Base-by-base conservation (phyloP, 2,888 invertebrate genomes). In the Bugulina stolonifera region DNA sequence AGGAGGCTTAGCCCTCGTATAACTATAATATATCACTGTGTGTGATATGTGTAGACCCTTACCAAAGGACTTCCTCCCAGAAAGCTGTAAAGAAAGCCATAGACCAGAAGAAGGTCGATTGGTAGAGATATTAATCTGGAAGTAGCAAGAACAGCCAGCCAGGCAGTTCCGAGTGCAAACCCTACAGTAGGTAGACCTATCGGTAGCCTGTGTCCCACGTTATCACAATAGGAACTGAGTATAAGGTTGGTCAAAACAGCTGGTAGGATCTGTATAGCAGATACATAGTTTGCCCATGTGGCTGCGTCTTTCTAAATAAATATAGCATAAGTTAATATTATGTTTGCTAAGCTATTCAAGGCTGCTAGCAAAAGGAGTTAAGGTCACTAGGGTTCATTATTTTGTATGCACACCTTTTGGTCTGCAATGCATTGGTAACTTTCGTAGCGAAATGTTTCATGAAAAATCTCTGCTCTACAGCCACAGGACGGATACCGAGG, bases 231-330 rank as follows among this genome's bases (percentile, higher is more conserved):
- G 22, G 55, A 55, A n/a, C 55, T 55, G 55, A 55, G 55, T 14
- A 55, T 5, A 5, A 55, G 25, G 55, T 55, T 55, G 55, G 25
- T 25, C 25, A 55, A 55, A 5, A 55, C 55, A n/a, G 55, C 55
- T n/a, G 55, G 55, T 25, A 55, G 14, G 5, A 55, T 55, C 55
- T 55, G 55, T 55, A 55, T 55, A n/a, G 55, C 55, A 55, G 55
- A 5, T n/a, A 55, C 23, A 55, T 55, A 55, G 22, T n/a, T 55
- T 5, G 10, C 25, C 55, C 55, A 55, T n/a, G 14, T 5, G 10
- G 55, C 55, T 14, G 55, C 55, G n/a, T 55, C 55, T 55, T 55
- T 3, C 55, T 55, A n/a, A 52, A 14, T 18, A 52, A 5, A 52
- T 22, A 52, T 52, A 22, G 10, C n/a, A n/a, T n/a, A n/a, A n/a